Evolutionary conservation across 2,797 vertebrate species (phyloP).

Genomic region (Coranthus polyacanthus): DNA sequence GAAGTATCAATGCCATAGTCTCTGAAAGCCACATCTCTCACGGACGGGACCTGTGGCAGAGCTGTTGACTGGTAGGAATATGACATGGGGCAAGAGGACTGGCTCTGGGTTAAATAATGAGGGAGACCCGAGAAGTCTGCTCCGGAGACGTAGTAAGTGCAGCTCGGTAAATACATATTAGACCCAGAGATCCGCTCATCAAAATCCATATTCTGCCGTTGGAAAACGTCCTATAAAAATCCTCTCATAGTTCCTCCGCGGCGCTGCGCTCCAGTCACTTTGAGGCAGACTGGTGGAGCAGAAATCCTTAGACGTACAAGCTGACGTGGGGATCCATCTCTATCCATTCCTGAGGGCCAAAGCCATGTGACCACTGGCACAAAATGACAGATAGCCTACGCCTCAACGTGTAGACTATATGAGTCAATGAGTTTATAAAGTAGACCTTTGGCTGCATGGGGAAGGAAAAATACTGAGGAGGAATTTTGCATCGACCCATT

Average conservation of each 20-base stretch:
- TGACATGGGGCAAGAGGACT: conserved; percentile 97
- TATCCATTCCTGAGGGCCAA: conserved; percentile 98
- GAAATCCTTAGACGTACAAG: conserved; percentile 97
- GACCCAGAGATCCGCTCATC: conserved; percentile 97
- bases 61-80: conserved; percentile 97
- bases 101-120: conserved; percentile 97
- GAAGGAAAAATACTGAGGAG: conserved; percentile 54
- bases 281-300: conserved; percentile 96
- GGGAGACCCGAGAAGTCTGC: conserved; percentile 98
- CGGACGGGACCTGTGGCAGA: conserved; percentile 97
- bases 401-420: conserved; percentile 74
- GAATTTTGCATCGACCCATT: conserved; percentile 25
- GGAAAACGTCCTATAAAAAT: conserved; percentile 87
- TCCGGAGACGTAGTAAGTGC: conserved; percentile 99
- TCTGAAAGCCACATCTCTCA: conserved; percentile 98
- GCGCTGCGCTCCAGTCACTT: conserved; percentile 89
- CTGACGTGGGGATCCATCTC: conserved; percentile 99
- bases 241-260: conserved; percentile 92
- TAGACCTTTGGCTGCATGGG: conserved; percentile 54
- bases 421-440: conserved; percentile 72
- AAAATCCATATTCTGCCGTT: conserved; percentile 97
- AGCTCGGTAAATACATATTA: conserved; percentile 99
- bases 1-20: conserved; percentile 97
- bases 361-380: conserved; percentile 99
- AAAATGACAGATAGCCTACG: conserved; percentile 94